Base-by-base conservation (phyloP, 1,140 invertebrate genomes). In the Pectinophora gossypiella region DNA sequence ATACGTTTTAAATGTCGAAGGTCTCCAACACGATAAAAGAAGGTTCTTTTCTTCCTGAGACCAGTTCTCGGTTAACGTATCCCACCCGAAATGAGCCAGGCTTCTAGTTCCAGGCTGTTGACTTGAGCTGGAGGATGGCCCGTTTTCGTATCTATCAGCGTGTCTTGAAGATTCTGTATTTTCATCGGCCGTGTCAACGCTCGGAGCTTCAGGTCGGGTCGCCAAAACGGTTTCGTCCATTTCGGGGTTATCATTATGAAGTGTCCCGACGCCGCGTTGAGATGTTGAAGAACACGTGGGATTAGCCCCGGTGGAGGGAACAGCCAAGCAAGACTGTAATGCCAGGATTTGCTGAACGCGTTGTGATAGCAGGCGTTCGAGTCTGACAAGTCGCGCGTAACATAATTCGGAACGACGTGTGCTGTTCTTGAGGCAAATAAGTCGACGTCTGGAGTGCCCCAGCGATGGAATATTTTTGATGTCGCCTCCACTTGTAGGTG, bases 361-460 rank as follows among this genome's bases (percentile, higher is more conserved):
- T 76, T 63, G 49, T 59, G 59, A 48, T 56, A 64, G 3, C 43
- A 40, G 7, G 70, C 74, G 12, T 60, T 20, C 0, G 36, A 42
- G 56, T 77, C 72, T 23, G 40, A 48, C 20, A 32, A 40, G 48
- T 79, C 66, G 32, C 53, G 19, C 1, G 68, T 61, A 19, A 75
- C 69, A 51, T 83, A 83, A 0, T 12, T 55, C 10, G 19, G 54
- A 6, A 72, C 54, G 6, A 80, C 68, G n/a, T 69, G 63, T n/a
- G 75, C 66, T 3, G 51, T 60, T 12, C 36, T 54, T 1, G 67
- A 72, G 0, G 78, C 81, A 49, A 84, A 82, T 1, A 82, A 51
- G 47, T 82, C 77, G 15, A 81, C 54, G 3, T 58, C 61, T 9
- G 73, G 72, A 4, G 38, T 56, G 5, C 74, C 77, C 71, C 64